Evolutionary conservation across 2,113 vertebrate species (phyloP), one percentile per base, ranked within the genome.

Genomic region (Oplegnathus fasciatus): DNA sequence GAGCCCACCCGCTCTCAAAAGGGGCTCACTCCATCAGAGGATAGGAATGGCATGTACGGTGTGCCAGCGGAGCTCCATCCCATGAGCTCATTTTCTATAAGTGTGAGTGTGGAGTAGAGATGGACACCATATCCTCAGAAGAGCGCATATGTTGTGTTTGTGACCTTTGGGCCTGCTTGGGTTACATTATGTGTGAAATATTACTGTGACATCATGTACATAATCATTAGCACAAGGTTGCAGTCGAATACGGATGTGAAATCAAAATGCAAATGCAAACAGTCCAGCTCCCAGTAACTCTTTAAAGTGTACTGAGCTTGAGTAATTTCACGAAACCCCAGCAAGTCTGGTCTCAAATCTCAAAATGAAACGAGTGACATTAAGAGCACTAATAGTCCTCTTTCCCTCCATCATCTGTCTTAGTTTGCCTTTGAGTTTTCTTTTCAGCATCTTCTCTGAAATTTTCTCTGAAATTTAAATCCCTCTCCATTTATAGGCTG

Each of bases 51-150:
- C 80, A 90, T 69, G 75, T 7, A 7, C 66, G 55, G 71, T 62
- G 87, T 85, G 88, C 86, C 80, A 84, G 52, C 3, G 7, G 52
- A 64, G 78, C 77, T 61, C 69, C 55, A 3, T 71, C 54, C 46
- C 86, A 84, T 92, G 90, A 91, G 83, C 82, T 93, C 89, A 94
- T 86, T 76, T 76, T 88, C 86, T 89, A 79, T 64, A 75, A 77
- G 75, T 1, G 86, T 15, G 71, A 60, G 71, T 65, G 78, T 3
- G 76, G 62, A 80, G 78, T 30, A 69, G 75, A 66, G 65, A 62
- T 34, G 84, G 83, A 78, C 78, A 58, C 54, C 3, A 0, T 66
- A 78, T 64, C 77, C 58, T n/a, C 17, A n/a, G 55, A 80, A 1
- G 70, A 52, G 74, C 22, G 86, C 60, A 32, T 69, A 60, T 82